Conservation (phyloP, 2,113 vertebrate genomes). For the Channa argus region DNA sequence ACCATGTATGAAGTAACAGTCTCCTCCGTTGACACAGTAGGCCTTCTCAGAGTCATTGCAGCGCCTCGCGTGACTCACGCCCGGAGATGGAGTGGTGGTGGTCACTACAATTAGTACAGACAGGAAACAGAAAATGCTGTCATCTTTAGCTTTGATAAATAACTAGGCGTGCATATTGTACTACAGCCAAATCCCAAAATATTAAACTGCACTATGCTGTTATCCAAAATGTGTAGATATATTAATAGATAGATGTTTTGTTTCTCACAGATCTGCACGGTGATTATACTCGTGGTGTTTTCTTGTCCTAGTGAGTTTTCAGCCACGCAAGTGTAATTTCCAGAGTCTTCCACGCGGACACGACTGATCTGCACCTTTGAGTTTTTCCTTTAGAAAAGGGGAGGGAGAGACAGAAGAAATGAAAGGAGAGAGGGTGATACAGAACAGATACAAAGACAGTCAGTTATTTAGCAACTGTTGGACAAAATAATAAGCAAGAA, state of each 20-base stretch:
- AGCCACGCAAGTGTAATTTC: constrained; percentile 96
- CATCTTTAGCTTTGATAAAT: constrained; percentile 4
- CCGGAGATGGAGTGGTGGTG: constrained; percentile 90
- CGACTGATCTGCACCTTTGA: constrained; percentile 97
- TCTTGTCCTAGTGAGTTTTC: constrained; percentile 95
- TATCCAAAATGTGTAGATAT: not conserved
- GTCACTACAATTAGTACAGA: constrained; percentile 52
- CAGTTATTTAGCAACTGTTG: not conserved
- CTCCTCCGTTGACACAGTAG: constrained; percentile 95
- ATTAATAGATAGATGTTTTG: constrained; percentile 14
- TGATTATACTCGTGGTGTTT: constrained; percentile 90
- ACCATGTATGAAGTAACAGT: constrained; percentile 99
- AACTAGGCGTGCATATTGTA: not conserved
- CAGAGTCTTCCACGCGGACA: constrained; percentile 93
- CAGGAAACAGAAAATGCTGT: constrained; percentile 2
- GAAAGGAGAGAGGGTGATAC: constrained; percentile 10
- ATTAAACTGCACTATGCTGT: not conserved
- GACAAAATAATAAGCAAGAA: not conserved
- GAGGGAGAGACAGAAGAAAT: constrained; percentile 7
- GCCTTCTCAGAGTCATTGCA: constrained; percentile 97
- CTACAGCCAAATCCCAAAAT: not conserved
- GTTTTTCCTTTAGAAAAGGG: constrained; percentile 88
- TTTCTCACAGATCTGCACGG: constrained; percentile 93
- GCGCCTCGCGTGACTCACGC: constrained; percentile 92
- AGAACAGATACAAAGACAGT: constrained; percentile 32